Percentiles rank a stretch among this genome's conserved stretches.
Conservation (phyloP, 2,888 invertebrate species). For the Dasysyrphus albostriatus region DNA sequence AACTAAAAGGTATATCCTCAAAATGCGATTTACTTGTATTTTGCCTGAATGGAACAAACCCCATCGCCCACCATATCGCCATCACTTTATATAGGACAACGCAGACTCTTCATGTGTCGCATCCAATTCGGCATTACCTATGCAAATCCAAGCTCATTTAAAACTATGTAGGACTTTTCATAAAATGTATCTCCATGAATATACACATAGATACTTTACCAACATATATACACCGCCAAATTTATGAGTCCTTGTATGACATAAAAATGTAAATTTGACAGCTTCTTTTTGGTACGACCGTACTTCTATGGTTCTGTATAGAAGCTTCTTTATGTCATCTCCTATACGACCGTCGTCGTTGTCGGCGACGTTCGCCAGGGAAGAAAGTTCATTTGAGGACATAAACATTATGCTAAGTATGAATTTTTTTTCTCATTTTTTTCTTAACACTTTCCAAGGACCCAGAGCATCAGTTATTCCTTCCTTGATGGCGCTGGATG, state of each 20-base stretch:
- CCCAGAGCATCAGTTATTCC: constrained; percentile 56
- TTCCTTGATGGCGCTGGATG: constrained; percentile 39
- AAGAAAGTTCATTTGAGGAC: constrained; percentile 66
- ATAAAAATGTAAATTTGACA: constrained; percentile 75
- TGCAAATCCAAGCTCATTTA: constrained; percentile 75
- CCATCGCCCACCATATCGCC: neutral
- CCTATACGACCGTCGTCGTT: too few relatives aligned
- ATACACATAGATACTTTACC: constrained; percentile 27
- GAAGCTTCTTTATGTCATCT: constrained; percentile 7
- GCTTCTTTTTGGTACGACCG: constrained; percentile 44
- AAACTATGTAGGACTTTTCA: constrained; percentile 73
- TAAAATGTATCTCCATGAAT: constrained; percentile 62
- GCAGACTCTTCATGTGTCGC: constrained; percentile 36
- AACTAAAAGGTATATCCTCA: constrained; percentile 41
- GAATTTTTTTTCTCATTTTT: constrained; percentile 28
- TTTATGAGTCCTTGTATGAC: constrained; percentile 73
- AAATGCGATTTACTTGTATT: constrained; percentile 21
- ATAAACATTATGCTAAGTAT: constrained; percentile 70
- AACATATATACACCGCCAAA: constrained; percentile 41
- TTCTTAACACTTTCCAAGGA: constrained; percentile 66
- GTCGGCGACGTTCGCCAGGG: constrained; percentile 23
- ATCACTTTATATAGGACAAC: neutral
- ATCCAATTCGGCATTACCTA: constrained; percentile 66
- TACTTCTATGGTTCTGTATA: neutral
- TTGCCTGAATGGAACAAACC: constrained; percentile 6